Evolutionary conservation across 2,113 vertebrate species (phyloP).

Genomic region (Cacatua alba): DNA sequence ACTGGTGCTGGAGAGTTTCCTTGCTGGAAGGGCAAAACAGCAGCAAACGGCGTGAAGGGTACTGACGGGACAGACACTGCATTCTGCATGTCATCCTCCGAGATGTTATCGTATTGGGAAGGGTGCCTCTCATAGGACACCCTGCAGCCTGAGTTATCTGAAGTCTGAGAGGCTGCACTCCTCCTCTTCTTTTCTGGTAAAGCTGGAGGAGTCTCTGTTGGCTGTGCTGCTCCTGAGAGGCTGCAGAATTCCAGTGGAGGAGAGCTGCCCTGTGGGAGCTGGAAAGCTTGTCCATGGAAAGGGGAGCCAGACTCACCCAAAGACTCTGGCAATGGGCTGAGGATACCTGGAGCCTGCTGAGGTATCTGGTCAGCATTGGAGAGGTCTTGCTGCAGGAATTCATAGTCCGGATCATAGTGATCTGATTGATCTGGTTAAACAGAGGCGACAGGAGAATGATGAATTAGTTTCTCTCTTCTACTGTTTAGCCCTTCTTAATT

Average conservation of each 20-base stretch:
- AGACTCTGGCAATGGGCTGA: conserved; percentile 93
- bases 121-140: conserved; percentile 87
- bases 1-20: conserved; percentile 76
- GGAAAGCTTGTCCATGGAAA: conserved; percentile 84
- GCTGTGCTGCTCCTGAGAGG: neutral
- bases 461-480: neutral
- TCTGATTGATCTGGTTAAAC: conserved; percentile 89
- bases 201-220: conserved; percentile 85
- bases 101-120: conserved; percentile 94
- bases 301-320: conserved; percentile 85
- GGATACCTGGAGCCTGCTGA: conserved; percentile 76
- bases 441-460: neutral
- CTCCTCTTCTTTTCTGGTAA: conserved; percentile 94
- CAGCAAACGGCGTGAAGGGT: conserved; percentile 82
- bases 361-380: conserved; percentile 86
- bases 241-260: conserved; percentile 62
- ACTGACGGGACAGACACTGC: conserved; percentile 13
- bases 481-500: neutral
- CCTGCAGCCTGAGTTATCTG: conserved; percentile 75
- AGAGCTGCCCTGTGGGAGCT: conserved; percentile 68
- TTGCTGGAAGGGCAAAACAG: conserved; percentile 85
- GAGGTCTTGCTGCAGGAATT: conserved; percentile 97
- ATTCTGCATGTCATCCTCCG: conserved; percentile 86
- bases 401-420: conserved; percentile 97
- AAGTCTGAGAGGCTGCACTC: conserved; percentile 79